phyloP scores from a whole-genome alignment of 2,113 vertebrate genomes.

The Melanotaenia duboulayi region DNA sequence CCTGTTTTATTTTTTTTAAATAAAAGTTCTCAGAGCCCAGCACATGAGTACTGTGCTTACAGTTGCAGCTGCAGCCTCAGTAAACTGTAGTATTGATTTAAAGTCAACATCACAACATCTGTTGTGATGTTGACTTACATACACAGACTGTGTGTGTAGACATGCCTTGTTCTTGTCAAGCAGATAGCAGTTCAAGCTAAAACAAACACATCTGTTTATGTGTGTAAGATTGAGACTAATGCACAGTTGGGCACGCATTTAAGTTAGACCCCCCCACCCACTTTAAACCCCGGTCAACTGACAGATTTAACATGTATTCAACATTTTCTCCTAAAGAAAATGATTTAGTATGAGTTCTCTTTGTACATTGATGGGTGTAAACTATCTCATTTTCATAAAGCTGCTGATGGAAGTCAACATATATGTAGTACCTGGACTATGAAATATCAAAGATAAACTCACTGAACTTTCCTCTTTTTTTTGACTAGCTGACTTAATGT shows the following conservation, averaged over 20 bases:
- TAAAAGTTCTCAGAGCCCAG: conserved; percentile 2
- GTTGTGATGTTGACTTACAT: neutral
- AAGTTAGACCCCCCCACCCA: conserved; percentile 15
- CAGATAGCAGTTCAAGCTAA: conserved; percentile 34
- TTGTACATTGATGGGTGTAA: conserved; percentile 42
- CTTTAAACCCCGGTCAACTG: conserved; percentile 32
- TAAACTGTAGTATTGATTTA: neutral
- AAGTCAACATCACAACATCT: neutral
- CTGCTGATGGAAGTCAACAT: conserved; percentile 57
- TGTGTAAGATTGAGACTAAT: conserved; percentile 20
- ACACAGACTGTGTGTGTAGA: conserved; percentile 11
- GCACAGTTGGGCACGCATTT: conserved; percentile 17
- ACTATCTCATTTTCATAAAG: conserved; percentile 53
- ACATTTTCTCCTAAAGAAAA: conserved; percentile 31
- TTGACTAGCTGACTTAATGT: conserved; percentile 25
- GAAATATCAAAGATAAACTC: conserved; percentile 33
- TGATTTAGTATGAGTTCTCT: conserved; percentile 32
- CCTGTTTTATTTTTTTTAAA: neutral
- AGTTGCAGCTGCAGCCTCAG: neutral
- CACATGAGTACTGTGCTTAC: neutral
- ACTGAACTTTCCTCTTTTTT: conserved; percentile 16
- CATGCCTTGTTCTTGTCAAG: conserved; percentile 30
- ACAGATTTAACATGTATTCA: conserved; percentile 41
- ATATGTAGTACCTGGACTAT: conserved; percentile 39
- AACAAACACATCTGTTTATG: conserved; percentile 21